Evolutionary conservation across 2,113 vertebrate species (phyloP), one percentile per base, ranked within the genome.

Genomic region (Nipponia nippon): DNA sequence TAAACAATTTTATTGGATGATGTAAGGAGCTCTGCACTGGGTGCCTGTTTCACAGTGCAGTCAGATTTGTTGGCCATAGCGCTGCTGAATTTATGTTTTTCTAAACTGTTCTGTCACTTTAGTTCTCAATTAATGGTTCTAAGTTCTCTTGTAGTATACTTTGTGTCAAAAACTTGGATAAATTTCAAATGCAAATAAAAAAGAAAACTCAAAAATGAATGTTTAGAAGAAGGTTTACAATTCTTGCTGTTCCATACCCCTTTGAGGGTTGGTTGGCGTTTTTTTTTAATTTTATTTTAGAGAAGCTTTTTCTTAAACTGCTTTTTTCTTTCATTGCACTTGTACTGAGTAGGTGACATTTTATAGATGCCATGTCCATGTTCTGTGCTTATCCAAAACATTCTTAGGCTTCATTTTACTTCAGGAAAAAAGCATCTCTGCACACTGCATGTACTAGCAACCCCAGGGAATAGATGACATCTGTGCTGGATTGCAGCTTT

Each of bases 1-100:
- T 94, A 75, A 90, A 87, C 38, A 79, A 69, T 90, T 96, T 92
- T 92, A 95, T 53, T 67, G 52, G 49, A 34, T 87, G 70, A 78
- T 63, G 53, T 63, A 63, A 90, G 50, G 15, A 80, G 23, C 47
- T 79, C 56, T 12, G 9, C 7, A 16, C 27, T 71, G 77, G 36
- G 25, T 84, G 21, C 25, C 42, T 79, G 10, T 78, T 90, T 75
- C 47, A 65, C 34, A 69, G 49, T 49, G 44, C 30, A 92, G 44
- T 62, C 63, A 84, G 29, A 84, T 77, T 90, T 93, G 34, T 76
- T 73, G 10, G 59, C 32, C n/a, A 7, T 46, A 83, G 26, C 4
- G 4, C 19, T 63, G 58, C 10, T 86, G 76, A 90, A 73, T 90
- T 92, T 92, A 87, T 62, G 46, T 72, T 95, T 92, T 72, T 83